Evolutionary conservation across 2,113 vertebrate species (phyloP), one percentile per base, ranked within the genome.

Genomic region (Toxotes chatareus): DNA sequence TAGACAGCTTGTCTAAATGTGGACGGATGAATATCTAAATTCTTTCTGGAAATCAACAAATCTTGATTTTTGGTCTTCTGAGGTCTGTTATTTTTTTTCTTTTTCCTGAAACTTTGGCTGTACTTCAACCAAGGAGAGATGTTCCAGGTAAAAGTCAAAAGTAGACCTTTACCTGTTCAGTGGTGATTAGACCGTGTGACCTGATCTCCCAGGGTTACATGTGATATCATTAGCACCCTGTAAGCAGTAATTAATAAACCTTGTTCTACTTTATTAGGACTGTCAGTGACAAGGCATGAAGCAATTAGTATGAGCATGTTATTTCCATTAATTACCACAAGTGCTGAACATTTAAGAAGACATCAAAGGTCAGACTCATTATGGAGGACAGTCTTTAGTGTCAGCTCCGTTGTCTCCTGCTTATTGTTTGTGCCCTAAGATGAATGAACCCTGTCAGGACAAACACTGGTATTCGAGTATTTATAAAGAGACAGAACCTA

Each of bases 181-280:
- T 6, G 17, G 31, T 67, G 70, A 73, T 82, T 57, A 57, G 11
- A 74, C 51, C 3, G 7, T 40, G 16, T 67, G 63, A 68, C 80
- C 59, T 36, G 69, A 78, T 78, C 81, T 57, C 57, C 17, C 16
- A 23, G 49, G 80, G 79, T 55, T 71, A 56, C 46, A 70, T 75
- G 77, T 84, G 67, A 86, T 85, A 79, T 76, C 83, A 80, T 92
- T 88, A 89, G 63, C 61, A 63, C n/a, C 65, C 40, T 51, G 60
- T 62, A 53, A 80, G 31, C 62, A 69, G 76, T 86, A 84, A 94
- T 92, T 91, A 92, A 93, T 90, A 75, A 86, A 65, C 60, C 69
- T 71, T 79, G 40, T 63, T 80, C 49, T 59, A 63, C 79, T 87
- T 93, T 72, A 94, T 94, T 83, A 79, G 73, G 61, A 57, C 75